Evolutionary conservation across 2,113 vertebrate species (phyloP).

Genomic region (Tenebrosternarchus preto): DNA sequence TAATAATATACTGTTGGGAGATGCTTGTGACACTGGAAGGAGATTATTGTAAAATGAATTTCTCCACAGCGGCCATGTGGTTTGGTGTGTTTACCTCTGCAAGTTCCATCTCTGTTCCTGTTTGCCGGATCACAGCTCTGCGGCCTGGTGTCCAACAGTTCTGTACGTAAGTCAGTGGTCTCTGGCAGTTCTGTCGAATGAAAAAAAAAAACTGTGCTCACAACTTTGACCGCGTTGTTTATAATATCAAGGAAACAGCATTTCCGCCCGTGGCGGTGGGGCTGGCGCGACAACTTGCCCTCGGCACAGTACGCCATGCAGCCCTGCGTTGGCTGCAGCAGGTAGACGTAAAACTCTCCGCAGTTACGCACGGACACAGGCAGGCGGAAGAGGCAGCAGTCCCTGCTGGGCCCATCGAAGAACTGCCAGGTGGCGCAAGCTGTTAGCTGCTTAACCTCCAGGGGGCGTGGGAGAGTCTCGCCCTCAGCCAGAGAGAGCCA

Average conservation of each 20-base stretch:
- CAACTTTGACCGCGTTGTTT: background rate
- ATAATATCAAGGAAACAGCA: background rate
- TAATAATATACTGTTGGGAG: too few species aligned
- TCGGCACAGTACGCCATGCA: conserved; percentile 93
- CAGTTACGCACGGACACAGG: conserved; percentile 88
- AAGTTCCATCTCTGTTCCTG: conserved; percentile 63
- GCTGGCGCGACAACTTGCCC: conserved; percentile 68
- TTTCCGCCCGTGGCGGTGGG: too few species aligned
- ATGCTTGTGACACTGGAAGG: too few species aligned
- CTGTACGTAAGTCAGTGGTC: conserved; percentile 59
- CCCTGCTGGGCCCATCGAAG: conserved; percentile 74
- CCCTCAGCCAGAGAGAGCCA: conserved; percentile 83
- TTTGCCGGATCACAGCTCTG: conserved; percentile 66
- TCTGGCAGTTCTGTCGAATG: conserved; percentile 68
- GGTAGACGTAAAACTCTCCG: conserved; percentile 84
- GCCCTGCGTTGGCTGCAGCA: conserved; percentile 87
- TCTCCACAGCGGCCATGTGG: background rate
- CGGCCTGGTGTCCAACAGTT: conserved; percentile 65
- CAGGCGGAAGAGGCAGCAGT: conserved; percentile 89
- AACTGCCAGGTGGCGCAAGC: conserved; percentile 89
- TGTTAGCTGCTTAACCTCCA: conserved; percentile 80
- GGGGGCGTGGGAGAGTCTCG: conserved; percentile 78
- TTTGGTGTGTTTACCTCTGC: conserved; percentile 68
- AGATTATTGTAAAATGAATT: background rate
- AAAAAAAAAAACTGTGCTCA: conserved; percentile 28